These are phyloP conservation scores for Colletes latitarsis DNA, from an alignment of 1,140 invertebrate species.

Conservation along the genomic window DNA sequence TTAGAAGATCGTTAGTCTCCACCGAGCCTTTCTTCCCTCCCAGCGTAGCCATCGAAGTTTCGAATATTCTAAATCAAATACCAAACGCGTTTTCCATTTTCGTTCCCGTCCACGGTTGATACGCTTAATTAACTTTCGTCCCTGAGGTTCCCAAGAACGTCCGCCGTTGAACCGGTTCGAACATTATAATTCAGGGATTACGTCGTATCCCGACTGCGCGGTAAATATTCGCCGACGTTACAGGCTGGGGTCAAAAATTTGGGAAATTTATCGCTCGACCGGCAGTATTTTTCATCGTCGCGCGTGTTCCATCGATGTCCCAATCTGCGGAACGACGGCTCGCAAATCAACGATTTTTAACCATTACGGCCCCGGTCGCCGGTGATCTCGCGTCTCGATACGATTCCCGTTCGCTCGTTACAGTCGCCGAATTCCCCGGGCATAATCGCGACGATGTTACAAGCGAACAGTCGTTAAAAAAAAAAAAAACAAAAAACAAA, in stretches of 20 bases:
- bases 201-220: neutral
- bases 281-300: neutral
- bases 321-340: slow-evolving; percentile 33
- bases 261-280: slow-evolving; percentile 16
- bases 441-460: slow-evolving; percentile 8
- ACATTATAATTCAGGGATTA: slow-evolving; percentile 24
- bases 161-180: neutral
- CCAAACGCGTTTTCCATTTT: neutral
- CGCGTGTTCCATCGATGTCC: neutral
- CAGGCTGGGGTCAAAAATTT: slow-evolving; percentile 12
- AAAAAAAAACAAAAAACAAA: no score
- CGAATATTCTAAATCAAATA: neutral
- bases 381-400: neutral
- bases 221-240: slow-evolving; percentile 19
- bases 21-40: no score
- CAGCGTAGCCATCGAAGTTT: no score
- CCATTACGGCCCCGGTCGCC: neutral
- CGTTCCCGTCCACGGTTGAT: neutral
- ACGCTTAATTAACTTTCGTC: slow-evolving; percentile 8
- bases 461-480: no score
- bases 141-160: neutral
- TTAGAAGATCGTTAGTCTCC: neutral
- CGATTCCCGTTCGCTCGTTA: slow-evolving; percentile 8
- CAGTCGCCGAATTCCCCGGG: neutral
- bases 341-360: slow-evolving; percentile 49